Base-by-base conservation (phyloP, 2,113 vertebrate species). In the cattle (Bos taurus) region DNA sequence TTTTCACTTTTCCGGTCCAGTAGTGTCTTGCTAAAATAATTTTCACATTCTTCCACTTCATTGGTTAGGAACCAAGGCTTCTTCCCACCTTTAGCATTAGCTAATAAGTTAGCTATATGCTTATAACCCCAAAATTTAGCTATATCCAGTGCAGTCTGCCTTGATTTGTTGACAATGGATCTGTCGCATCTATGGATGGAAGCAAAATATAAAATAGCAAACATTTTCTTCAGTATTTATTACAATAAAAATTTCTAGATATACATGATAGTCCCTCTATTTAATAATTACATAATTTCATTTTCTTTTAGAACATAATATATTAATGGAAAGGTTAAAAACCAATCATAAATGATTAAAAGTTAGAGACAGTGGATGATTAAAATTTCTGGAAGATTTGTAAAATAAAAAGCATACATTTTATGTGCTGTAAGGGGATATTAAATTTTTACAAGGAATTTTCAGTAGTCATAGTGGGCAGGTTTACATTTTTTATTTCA, bases 71-170 rank as follows among this genome's bases (percentile, higher is more conserved):
- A 96, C 36, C 64, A 96, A 95, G 88, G 98, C 33, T 91, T 97
- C 28, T 96, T 88, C 7, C 95, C 97, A 46, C 91, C 95, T 88
- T 98, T 99, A 8, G 97, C 95, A 81, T 98, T 97, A 57, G 98
- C 84, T 95, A 99, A 95, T 95, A 99, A 98, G 97, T 98, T 95
- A 96, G 98, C 98, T 97, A 99, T 98, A 96, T 99, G 99, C 74
- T 99, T 98, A 98, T 99, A 99, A 11, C 99, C 99, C 99, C 99
- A 99, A 99, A 99, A 99, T 97, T 98, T 98, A 97, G 99, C 99
- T 82, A 99, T 99, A 60, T 99, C 99, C 88, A 99, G 98, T 90
- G 99, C 99, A 15, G 99, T 99, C 97, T 99, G 99, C 3, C 98
- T 99, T 36, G 99, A 99, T 80, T 98, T 98, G 98, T 99, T 99